phyloP scores from a whole-genome alignment of 2,113 vertebrate genomes.

The Pampusana beccarii region DNA sequence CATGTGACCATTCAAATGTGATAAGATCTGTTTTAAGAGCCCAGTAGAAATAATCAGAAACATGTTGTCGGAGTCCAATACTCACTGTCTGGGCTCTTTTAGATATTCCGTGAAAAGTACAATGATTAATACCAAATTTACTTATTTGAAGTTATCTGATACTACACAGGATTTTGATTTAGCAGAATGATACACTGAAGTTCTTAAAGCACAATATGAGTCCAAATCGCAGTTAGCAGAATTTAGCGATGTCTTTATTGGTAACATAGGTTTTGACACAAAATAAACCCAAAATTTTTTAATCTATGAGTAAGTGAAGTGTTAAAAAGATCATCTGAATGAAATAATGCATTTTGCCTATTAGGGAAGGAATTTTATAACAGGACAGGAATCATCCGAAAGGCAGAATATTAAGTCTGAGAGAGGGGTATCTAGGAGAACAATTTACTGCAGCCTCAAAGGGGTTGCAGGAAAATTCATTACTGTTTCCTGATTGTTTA shows the following conservation, averaged over 20 bases:
- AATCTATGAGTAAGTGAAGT: neutral
- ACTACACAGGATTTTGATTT: neutral
- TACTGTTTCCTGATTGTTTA: neutral
- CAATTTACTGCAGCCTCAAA: neutral
- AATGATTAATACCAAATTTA: neutral
- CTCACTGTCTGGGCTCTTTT: neutral
- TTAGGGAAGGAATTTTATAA: neutral
- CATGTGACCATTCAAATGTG: neutral
- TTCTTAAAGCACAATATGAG: neutral
- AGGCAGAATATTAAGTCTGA: neutral
- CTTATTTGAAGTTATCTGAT: neutral
- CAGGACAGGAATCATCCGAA: neutral
- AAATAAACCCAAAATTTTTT: neutral
- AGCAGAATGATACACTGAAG: neutral
- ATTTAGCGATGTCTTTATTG: neutral
- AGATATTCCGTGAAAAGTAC: neutral
- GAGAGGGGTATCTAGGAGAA: neutral
- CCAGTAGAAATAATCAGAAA: neutral
- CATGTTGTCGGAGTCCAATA: neutral
- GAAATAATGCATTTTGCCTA: neutral
- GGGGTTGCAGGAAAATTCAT: neutral
- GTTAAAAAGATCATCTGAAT: neutral
- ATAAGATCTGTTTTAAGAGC: neutral
- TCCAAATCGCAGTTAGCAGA: neutral
- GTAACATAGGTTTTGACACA: neutral